Evolutionary conservation across 2,888 invertebrate species (phyloP), one percentile per base, ranked within the genome.

Genomic region (Eupsilia transversa): DNA sequence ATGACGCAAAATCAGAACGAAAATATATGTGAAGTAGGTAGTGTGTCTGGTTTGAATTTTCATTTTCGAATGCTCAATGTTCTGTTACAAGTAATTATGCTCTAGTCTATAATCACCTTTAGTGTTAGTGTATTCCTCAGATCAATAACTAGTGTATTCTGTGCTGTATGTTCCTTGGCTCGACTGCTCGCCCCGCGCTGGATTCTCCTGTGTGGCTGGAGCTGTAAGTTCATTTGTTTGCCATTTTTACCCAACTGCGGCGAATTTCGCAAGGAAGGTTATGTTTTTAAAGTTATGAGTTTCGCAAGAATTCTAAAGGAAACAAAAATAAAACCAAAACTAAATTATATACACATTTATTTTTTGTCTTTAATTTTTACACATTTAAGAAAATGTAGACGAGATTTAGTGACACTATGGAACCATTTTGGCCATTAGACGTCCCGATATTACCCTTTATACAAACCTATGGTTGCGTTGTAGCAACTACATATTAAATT

Each of bases 271-370:
- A 67, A 52, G 12, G 17, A 49, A 3, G 23, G 7, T 27, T 23
- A 30, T 27, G n/a, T n/a, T 14, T 46, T 41, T 56, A 10, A 41
- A 30, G 10, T 43, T n/a, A 17, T 2, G 17, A 6, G 3, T n/a
- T 46, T n/a, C n/a, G 2, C n/a, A 56, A 46, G 7, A 43, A 43
- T 43, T 23, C 0, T 33, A 12, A 23, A 33, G 46, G n/a, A 33
- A 23, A 49, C 7, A 27, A 20, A 52, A 79, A 67, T 64, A 75
- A 77, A 65, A 79, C 49, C 23, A 68, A 46, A 56, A 54, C 38
- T 66, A 68, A 77, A 86, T 89, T 89, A 87, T 87, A 90, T 92
- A 92, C 91, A 91, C 91, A 91, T 92, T 92, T 92, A 93, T 92
- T 90, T 74, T 91, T 91, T 92, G 88, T 89, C 88, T 90, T 89